Base-by-base conservation (phyloP, 1,140 invertebrate species). In the Ceratosolen solmsi region DNA sequence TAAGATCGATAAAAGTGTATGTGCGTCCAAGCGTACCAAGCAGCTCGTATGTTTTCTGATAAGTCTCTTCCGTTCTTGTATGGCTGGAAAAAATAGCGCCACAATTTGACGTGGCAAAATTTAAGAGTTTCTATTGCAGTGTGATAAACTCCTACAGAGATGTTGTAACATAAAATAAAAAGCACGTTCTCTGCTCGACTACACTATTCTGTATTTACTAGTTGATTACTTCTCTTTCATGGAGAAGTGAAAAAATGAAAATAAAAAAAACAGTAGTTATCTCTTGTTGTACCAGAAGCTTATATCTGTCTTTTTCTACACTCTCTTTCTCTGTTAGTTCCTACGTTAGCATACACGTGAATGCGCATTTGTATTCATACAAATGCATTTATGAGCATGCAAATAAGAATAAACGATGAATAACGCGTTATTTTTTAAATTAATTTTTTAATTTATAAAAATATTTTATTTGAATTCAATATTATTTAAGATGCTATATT, bases 1-100 rank as follows among this genome's bases (percentile, higher is more conserved):
- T 63, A 58, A 33, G 74, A 76, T 76, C 71, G 71, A 73, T 73
- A 73, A 73, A 73, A 71, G 20, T 56, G 20, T 56, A 56, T 73
- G 71, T 54, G 46, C 30, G 70, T 49, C 41, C 70, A 20, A 73
- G 46, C 49, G 71, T 73, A n/a, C 38, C 4, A 54, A 11, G 71
- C 17, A 71, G 1, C 41, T 49, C 13, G 20, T 27, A 25, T 30
- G 25, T 54, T 27, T 73, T 56, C 30, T 9, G 20, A 17, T 56
- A 22, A 0, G 46, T 36, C 22, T 25, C 25, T 3, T 49, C n/a
- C 22, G 38, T n/a, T 49, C 22, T 70, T 20, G 15, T 30, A 1
- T 25, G 8, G 36, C 9, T 68, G 15, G 8, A 65, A 46, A 46
- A 71, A 71, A 71, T 9, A 3, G 20, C 25, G 5, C 5, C 20